Evolutionary conservation across 2,113 vertebrate genomes (phyloP).

Genomic region (Antigone vipio): DNA sequence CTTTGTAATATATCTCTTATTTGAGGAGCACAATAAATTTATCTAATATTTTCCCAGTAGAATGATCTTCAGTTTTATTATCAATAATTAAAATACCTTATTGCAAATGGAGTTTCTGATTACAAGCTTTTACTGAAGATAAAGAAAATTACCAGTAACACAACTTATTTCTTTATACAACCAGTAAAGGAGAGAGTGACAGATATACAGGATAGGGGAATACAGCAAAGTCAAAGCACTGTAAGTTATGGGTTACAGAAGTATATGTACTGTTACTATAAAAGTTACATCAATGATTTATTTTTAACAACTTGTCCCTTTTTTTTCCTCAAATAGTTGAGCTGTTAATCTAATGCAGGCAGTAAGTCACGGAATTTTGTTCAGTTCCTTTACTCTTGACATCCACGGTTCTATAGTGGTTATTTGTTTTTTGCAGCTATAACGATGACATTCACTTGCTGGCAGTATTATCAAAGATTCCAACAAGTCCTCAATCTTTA

Average conservation of each 20-base stretch:
- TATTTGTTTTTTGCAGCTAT: neutral
- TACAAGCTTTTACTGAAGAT: neutral
- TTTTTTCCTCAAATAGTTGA: neutral
- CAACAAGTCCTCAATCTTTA: neutral
- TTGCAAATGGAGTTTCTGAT: neutral
- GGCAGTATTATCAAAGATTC: neutral
- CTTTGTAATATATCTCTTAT: neutral
- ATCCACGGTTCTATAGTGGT: neutral
- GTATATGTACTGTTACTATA: neutral
- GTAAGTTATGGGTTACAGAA: neutral
- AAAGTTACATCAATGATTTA: constrained; percentile 6
- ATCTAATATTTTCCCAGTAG: neutral
- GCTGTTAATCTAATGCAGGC: constrained; percentile 9
- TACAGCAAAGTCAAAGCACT: neutral
- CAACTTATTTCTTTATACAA: neutral
- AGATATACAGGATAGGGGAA: neutral
- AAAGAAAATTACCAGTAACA: neutral
- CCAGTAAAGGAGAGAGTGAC: neutral
- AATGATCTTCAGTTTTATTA: neutral
- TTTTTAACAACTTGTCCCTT: neutral
- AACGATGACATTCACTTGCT: neutral
- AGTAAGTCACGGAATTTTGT: neutral
- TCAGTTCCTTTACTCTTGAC: neutral
- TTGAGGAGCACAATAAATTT: neutral
- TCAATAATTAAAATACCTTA: neutral